A percentile compares a stretch with the other conserved stretches of the same genome.
These are phyloP conservation scores for Eupleurogrammus muticus DNA, from an alignment of 2,797 vertebrate species.

Conservation along the genomic window DNA sequence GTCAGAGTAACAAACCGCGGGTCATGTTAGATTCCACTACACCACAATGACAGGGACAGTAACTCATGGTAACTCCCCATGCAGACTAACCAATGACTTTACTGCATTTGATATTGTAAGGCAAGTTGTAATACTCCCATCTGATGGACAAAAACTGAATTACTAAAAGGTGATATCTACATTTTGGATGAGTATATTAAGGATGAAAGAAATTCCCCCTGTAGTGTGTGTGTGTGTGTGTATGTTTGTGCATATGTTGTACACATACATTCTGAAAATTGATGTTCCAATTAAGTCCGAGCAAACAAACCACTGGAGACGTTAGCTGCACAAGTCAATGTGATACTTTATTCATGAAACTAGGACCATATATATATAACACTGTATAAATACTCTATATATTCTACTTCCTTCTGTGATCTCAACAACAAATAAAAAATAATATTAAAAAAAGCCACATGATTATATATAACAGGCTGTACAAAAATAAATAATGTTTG, in stretches of 20 bases:
- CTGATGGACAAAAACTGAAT: conserved; percentile 37
- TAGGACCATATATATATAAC: conserved; percentile 91
- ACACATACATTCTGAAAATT: background rate
- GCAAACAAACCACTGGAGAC: conserved; percentile 56
- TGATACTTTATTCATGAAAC: conserved; percentile 87
- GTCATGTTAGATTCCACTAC: no score
- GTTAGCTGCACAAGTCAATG: conserved; percentile 75
- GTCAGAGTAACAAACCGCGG: no score
- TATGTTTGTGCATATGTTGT: background rate
- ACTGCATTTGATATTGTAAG: background rate
- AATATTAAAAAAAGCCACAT: conserved; percentile 88
- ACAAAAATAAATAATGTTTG: conserved; percentile 99
- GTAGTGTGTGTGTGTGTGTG: background rate
- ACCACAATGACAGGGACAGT: background rate
- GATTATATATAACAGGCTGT: conserved; percentile 97
- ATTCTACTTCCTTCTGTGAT: conserved; percentile 93
- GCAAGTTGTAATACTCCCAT: background rate
- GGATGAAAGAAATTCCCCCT: background rate
- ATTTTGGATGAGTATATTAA: background rate
- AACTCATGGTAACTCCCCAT: background rate
- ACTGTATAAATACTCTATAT: conserved; percentile 99
- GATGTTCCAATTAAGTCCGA: background rate
- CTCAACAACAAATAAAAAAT: conserved; percentile 85
- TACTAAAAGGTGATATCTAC: background rate
- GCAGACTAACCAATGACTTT: background rate